Base-by-base conservation (phyloP, 2,113 vertebrate genomes). In the Oncorhynchus clarkii region DNA sequence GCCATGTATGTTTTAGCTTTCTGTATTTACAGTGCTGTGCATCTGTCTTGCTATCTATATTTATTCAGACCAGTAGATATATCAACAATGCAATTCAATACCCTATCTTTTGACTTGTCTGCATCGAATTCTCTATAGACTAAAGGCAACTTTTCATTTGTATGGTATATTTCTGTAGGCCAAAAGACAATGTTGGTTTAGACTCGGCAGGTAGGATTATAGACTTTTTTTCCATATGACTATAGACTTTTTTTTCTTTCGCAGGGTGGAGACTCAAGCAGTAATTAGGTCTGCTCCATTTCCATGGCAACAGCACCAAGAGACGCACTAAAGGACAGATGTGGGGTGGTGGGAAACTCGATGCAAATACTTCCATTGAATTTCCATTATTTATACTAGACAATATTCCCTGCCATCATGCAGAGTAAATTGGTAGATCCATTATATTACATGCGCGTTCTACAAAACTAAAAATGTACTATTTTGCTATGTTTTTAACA, bases 1-100 rank as follows among this genome's bases (percentile, higher is more conserved):
- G 66, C 66, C 80, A 80, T 71, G 49, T 89, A 48, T 80, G 80
- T 90, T 89, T 78, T 67, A 82, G 78, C 84, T 85, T 68, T 45
- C 24, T 57, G 79, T 86, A 60, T 79, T 77, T 78, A 74, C 83
- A 80, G 85, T 89, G 12, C 39, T 45, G 39, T 45, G 39, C 82
- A 65, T 83, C 57, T 1, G 71, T 78, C 71, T 20, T 22, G 78
- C 83, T 86, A 49, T 73, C 68, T 60, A 20, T 83, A 75, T 72
- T 75, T 76, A 64, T 76, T 45, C 71, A 31, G 67, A 75, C 70
- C 24, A 22, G 76, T 18, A 39, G 29, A 34, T 20, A 20, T 68
- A 20, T 68, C 29, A 20, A 45, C 8, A 9, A 45, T 45, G 9
- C 39, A 45, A 45, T 45, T 45, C 39, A 9, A 45, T 45, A 45